Evolutionary conservation across 2,888 invertebrate genomes (phyloP).

Genomic region (Agrotis segetum): DNA sequence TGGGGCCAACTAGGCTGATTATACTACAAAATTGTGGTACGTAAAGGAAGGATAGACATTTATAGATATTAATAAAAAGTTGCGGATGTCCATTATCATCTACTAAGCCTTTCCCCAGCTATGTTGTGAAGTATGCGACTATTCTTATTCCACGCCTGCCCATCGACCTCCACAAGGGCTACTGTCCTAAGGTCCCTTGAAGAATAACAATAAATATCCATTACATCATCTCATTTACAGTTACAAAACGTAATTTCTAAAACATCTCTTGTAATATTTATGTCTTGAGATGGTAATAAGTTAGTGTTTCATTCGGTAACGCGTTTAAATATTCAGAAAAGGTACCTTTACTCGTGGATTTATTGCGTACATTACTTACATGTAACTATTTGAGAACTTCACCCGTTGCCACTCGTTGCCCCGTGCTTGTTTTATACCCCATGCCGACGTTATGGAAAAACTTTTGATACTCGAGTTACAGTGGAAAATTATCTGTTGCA

Average conservation of each 20-base stretch:
- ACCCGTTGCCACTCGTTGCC: constrained; percentile 57
- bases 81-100: neutral
- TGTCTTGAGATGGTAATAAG: constrained; percentile 54
- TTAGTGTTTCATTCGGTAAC: constrained; percentile 66
- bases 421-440: constrained; percentile 23
- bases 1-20: no score
- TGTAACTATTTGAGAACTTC: constrained; percentile 77
- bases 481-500: constrained; percentile 31
- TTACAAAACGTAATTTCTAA: constrained; percentile 2
- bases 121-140: neutral
- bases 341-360: constrained; percentile 66
- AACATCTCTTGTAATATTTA: constrained; percentile 40
- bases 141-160: neutral
- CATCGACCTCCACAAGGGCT: neutral
- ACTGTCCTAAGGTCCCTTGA: neutral
- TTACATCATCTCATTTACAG: constrained; percentile 15
- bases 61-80: neutral
- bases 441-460: constrained; percentile 35
- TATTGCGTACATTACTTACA: constrained; percentile 64
- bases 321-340: constrained; percentile 79
- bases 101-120: neutral
- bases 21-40: no score
- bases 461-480: constrained; percentile 20
- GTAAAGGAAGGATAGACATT: no score
- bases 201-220: neutral